These are phyloP conservation scores for Cetonia aurata DNA, from an alignment of 2,888 invertebrate species.

Conservation along the genomic window DNA sequence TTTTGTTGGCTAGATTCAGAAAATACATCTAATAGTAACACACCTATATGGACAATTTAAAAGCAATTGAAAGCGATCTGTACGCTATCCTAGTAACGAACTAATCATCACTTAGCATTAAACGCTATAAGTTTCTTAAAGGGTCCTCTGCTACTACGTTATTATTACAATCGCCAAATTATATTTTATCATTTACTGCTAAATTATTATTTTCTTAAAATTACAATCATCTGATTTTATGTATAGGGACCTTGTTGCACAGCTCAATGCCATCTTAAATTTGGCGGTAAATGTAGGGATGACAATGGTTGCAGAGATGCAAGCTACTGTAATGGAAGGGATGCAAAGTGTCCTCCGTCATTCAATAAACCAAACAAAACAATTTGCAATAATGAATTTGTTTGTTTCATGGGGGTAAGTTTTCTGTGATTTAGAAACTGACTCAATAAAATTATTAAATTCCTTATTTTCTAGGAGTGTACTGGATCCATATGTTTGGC, in stretches of 20 bases:
- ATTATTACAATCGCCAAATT: too few species aligned
- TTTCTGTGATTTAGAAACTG: conserved; percentile 11
- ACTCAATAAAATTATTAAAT: background rate
- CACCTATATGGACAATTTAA: too few species aligned
- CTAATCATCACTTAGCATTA: too few species aligned
- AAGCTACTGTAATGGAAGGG: conserved; percentile 90
- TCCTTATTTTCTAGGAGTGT: conserved; percentile 78
- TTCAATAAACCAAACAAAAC: conserved; percentile 94
- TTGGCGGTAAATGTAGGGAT: conserved; percentile 90
- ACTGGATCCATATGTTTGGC: conserved; percentile 98
- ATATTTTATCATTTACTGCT: too few species aligned
- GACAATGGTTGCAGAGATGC: conserved; percentile 95
- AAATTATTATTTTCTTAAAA: background rate
- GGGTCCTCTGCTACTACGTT: too few species aligned
- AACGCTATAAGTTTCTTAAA: background rate
- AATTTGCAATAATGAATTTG: conserved; percentile 96
- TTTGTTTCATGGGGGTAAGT: conserved; percentile 96
- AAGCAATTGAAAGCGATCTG: background rate
- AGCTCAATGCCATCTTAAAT: conserved; percentile 84
- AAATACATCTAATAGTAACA: too few species aligned
- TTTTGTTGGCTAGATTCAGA: too few species aligned
- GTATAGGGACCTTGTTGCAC: conserved; percentile 95
- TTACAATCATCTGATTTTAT: conserved; percentile 56
- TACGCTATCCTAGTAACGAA: too few species aligned
- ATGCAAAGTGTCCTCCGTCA: conserved; percentile 93